These are phyloP conservation scores for Tenebrio molitor DNA, from an alignment of 1,140 invertebrate genomes.

Conservation along the genomic window DNA sequence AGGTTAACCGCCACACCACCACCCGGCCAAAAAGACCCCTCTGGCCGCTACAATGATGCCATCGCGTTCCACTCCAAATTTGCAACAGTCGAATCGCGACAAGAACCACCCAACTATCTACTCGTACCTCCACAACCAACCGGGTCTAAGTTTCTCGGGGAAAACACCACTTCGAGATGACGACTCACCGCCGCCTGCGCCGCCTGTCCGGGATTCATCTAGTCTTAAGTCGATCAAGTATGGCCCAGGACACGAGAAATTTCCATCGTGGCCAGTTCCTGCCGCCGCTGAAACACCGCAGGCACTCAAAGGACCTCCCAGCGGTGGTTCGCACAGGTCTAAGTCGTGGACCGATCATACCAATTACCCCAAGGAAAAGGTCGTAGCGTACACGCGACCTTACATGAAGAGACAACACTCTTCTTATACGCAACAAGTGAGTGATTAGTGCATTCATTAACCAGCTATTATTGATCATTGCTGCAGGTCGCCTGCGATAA, in stretches of 20 bases:
- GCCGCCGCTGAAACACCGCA: constrained; percentile 68
- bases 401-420: constrained; percentile 77
- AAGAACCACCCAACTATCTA: constrained; percentile 61
- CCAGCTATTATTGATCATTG: constrained; percentile 1
- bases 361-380: constrained; percentile 81
- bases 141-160: constrained; percentile 39
- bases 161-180: constrained; percentile 53
- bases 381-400: constrained; percentile 76
- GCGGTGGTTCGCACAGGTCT: constrained; percentile 73
- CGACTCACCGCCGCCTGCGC: constrained; percentile 70
- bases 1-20: constrained; percentile 51
- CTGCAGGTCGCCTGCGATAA: not conserved
- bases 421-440: constrained; percentile 76
- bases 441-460: constrained; percentile 31
- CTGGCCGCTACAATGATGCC: constrained; percentile 62
- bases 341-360: constrained; percentile 84
- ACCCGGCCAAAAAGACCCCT: constrained; percentile 37
- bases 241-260: constrained; percentile 84
- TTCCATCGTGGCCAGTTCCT: constrained; percentile 82
- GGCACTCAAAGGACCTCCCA: constrained; percentile 69
- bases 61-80: constrained; percentile 68
- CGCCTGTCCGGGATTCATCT: constrained; percentile 78
- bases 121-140: constrained; percentile 64
- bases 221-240: constrained; percentile 78
- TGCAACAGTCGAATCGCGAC: constrained; percentile 56